Conservation (phyloP, 2,113 vertebrate species). For the Orientallactaga bullata region DNA sequence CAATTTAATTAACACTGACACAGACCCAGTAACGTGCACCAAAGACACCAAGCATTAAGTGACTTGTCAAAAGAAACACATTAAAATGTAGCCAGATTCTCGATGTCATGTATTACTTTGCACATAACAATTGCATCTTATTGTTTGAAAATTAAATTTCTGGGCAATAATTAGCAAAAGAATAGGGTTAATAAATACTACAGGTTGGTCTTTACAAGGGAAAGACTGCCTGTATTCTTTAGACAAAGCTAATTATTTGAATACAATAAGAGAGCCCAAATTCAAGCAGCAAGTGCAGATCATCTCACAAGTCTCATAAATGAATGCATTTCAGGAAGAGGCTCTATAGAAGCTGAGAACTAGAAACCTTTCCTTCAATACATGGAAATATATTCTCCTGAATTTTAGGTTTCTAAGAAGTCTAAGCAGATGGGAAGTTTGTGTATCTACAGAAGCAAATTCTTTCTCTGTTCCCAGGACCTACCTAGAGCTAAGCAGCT, state of each 20-base stretch:
- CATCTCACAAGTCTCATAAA: conserved; percentile 79
- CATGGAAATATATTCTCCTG: conserved; percentile 40
- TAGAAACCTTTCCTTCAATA: conserved; percentile 54
- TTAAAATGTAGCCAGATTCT: conserved; percentile 67
- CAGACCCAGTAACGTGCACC: conserved; percentile 69
- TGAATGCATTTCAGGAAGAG: conserved; percentile 72
- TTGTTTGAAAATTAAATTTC: conserved; percentile 72
- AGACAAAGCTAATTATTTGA: conserved; percentile 70
- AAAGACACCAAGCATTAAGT: conserved; percentile 70
- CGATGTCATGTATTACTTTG: conserved; percentile 69
- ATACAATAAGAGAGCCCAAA: conserved; percentile 68
- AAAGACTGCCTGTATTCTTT: conserved; percentile 64
- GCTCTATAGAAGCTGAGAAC: conserved; percentile 63
- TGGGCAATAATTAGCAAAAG: conserved; percentile 70
- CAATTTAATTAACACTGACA: conserved; percentile 80
- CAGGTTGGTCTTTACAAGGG: conserved; percentile 65
- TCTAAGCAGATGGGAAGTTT: conserved; percentile 38
- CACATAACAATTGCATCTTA: conserved; percentile 62
- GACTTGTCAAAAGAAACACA: conserved; percentile 73
- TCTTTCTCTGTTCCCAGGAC: background rate
- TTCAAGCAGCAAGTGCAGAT: conserved; percentile 71
- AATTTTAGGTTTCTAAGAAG: conserved; percentile 64
- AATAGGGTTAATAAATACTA: conserved; percentile 74
- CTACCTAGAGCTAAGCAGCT: conserved; percentile 56
- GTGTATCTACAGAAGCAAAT: background rate